phyloP scores from a whole-genome alignment of 2,888 invertebrate genomes.

The Actias luna region DNA sequence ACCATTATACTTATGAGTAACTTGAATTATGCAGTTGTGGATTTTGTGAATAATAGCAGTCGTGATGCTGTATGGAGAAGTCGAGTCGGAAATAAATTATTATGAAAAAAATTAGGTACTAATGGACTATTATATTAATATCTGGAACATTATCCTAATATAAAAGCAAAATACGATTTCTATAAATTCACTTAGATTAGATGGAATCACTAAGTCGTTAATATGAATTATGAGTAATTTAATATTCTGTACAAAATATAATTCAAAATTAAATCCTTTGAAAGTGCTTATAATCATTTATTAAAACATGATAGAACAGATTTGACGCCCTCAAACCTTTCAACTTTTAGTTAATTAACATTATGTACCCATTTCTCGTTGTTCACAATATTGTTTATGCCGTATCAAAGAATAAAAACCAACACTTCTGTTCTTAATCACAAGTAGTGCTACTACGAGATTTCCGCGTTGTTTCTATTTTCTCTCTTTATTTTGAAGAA shows the following conservation, averaged over 20 bases:
- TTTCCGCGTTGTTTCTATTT: background rate
- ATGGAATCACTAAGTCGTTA: background rate
- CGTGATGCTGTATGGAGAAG: too few species aligned
- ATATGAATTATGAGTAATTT: background rate
- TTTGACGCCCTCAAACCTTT: constrained; percentile 24
- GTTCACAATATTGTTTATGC: background rate
- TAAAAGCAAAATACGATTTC: background rate
- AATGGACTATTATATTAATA: background rate
- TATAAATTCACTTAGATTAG: background rate
- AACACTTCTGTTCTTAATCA: background rate
- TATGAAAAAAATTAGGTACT: background rate
- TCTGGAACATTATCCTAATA: background rate
- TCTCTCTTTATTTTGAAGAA: too few species aligned
- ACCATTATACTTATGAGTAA: too few species aligned
- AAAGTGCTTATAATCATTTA: constrained; percentile 22
- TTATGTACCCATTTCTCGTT: too few species aligned
- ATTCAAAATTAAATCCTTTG: constrained; percentile 5
- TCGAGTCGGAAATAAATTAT: background rate
- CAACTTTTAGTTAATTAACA: constrained; percentile 26
- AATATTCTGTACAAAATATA: background rate
- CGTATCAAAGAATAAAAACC: background rate
- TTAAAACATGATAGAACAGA: constrained; percentile 26
- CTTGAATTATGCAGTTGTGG: too few species aligned
- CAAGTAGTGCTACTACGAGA: background rate
- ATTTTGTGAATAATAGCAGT: too few species aligned